Conservation (phyloP, 2,888 invertebrate species). For the Odontocolon sp. region DNA sequence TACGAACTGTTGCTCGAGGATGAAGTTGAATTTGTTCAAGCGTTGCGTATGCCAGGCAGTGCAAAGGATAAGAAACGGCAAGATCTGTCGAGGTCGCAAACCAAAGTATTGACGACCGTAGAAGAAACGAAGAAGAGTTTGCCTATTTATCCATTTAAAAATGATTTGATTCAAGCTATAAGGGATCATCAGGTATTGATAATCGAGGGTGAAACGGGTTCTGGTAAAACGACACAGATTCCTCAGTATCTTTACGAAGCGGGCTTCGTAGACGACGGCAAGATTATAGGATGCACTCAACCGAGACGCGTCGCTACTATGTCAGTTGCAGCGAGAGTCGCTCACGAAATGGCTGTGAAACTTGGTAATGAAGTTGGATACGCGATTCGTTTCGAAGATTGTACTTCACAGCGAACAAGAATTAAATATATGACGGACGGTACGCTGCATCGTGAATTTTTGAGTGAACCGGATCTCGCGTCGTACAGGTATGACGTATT, state of each 20-base stretch:
- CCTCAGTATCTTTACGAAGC: conserved; percentile 98
- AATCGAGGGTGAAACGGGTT: conserved; percentile 99
- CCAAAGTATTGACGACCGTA: conserved; percentile 82
- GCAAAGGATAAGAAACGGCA: conserved; percentile 72
- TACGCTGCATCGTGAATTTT: conserved; percentile 97
- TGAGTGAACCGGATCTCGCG: conserved; percentile 97
- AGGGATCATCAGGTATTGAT: conserved; percentile 94
- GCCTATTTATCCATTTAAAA: conserved; percentile 96
- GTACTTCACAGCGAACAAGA: conserved; percentile 97
- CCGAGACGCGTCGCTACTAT: conserved; percentile 99
- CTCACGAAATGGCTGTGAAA: conserved; percentile 98
- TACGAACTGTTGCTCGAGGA: conserved; percentile 97
- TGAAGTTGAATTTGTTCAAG: conserved; percentile 98
- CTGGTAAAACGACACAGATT: conserved; percentile 99
- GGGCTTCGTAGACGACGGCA: conserved; percentile 91
- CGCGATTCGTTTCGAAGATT: conserved; percentile 99
- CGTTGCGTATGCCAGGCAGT: conserved; percentile 88
- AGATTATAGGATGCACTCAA: conserved; percentile 98
- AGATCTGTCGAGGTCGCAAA: conserved; percentile 77
- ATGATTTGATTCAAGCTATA: conserved; percentile 95
- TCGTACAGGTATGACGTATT: conserved; percentile 90
- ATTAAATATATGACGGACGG: conserved; percentile 99
- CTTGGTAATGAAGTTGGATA: conserved; percentile 96
- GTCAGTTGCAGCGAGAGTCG: conserved; percentile 99
- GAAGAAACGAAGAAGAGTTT: conserved; percentile 95